phyloP scores from a whole-genome alignment of 2,797 vertebrate species.

The Geotrypetes seraphini region DNA sequence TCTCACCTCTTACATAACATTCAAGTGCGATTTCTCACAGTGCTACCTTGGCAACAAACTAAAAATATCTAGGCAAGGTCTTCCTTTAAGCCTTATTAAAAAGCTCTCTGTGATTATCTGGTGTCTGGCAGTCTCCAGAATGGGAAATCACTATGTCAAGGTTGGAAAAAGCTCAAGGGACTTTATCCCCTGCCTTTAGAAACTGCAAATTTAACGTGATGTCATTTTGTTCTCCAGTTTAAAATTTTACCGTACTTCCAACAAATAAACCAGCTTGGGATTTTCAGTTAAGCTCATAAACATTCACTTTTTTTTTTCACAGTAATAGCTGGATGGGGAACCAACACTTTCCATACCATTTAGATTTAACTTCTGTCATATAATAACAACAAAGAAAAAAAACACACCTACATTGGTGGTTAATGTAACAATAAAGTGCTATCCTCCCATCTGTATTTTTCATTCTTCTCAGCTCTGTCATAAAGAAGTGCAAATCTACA shows the following conservation, averaged over 20 bases:
- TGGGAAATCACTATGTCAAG: constrained; percentile 32
- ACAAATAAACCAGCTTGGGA: constrained; percentile 16
- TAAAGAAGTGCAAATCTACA: constrained; percentile 28
- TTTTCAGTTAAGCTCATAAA: constrained; percentile 45
- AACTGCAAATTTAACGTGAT: constrained; percentile 8
- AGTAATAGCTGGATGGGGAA: constrained; percentile 21
- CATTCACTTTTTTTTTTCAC: constrained; percentile 34
- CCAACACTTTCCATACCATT: constrained; percentile 20
- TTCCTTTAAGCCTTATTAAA: constrained; percentile 57
- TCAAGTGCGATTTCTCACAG: constrained; percentile 63
- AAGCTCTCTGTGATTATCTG: constrained; percentile 60
- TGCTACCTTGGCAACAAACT: constrained; percentile 72
- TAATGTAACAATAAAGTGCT: constrained; percentile 49
- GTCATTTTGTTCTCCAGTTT: constrained; percentile 4
- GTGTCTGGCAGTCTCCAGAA: constrained; percentile 48
- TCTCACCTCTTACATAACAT: constrained; percentile 67
- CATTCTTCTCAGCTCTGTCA: constrained; percentile 8
- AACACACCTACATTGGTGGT: constrained; percentile 10
- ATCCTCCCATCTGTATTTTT: constrained; percentile 7
- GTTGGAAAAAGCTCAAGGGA: constrained; percentile 15
- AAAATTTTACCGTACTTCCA: not conserved
- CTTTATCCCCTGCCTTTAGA: constrained; percentile 14
- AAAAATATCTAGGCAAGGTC: constrained; percentile 67
- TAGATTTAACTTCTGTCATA: not conserved
- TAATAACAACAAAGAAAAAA: too few relatives aligned